Evolutionary conservation across 2,113 vertebrate genomes (phyloP).

Genomic region (Burhinus oedicnemus): DNA sequence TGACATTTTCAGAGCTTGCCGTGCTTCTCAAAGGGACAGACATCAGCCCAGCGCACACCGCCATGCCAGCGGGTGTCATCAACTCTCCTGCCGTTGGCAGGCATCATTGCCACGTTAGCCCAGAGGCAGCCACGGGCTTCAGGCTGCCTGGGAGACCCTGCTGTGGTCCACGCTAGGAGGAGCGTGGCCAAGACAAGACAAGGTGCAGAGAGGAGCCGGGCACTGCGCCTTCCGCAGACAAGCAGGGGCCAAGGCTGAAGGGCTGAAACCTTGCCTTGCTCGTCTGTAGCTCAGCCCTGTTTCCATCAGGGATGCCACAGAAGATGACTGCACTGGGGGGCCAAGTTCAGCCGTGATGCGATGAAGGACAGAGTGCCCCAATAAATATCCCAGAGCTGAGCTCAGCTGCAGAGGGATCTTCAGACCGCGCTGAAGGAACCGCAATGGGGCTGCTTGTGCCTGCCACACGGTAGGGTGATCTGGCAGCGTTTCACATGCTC

Average conservation of each 20-base stretch:
- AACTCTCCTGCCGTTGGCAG: not conserved
- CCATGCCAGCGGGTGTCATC: not conserved
- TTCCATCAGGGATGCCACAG: not conserved
- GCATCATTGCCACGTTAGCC: not conserved
- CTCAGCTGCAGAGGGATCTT: not conserved
- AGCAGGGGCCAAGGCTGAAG: not conserved
- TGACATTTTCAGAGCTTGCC: not conserved
- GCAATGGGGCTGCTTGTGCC: not conserved
- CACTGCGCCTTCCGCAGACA: not conserved
- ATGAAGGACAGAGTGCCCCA: not conserved
- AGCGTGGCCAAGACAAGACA: fast-evolving
- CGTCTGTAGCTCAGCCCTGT: not conserved
- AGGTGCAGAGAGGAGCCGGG: not conserved
- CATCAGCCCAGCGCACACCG: fast-evolving
- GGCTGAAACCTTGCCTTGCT: not conserved
- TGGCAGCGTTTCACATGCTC: too few species aligned
- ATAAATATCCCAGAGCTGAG: not conserved
- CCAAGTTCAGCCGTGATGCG: fast-evolving
- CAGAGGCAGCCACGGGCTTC: not conserved
- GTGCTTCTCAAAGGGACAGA: not conserved
- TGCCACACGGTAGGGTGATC: not conserved
- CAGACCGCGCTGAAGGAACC: not conserved
- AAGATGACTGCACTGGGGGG: not conserved
- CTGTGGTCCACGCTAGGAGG: not conserved
- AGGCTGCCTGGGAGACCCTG: not conserved